Evolutionary conservation across 1,140 invertebrate species (phyloP).

Genomic region (Lutraria rhynchaena): DNA sequence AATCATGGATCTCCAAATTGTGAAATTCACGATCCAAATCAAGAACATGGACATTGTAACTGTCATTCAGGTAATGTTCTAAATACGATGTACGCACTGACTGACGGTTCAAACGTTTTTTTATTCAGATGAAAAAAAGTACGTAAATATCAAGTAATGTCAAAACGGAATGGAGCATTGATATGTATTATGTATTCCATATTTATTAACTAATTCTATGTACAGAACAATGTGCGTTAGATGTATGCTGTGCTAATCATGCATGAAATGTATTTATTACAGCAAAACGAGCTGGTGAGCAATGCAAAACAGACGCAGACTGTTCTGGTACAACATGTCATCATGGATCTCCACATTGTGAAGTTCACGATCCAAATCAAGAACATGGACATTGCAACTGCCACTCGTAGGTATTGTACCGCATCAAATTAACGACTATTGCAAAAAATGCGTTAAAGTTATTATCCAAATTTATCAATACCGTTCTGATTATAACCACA

Average conservation of each 20-base stretch:
- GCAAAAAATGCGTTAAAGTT: too few relatives aligned
- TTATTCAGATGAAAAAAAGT: background rate
- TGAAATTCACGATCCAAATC: conserved; percentile 25
- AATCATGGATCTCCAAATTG: conserved; percentile 30
- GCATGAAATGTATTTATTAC: too few relatives aligned
- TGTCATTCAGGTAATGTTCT: conserved; percentile 7
- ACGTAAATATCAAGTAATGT: background rate
- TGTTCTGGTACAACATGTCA: conserved; percentile 25
- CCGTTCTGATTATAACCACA: too few relatives aligned
- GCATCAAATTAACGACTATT: too few relatives aligned
- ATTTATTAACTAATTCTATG: too few relatives aligned
- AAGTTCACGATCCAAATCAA: conserved; percentile 18
- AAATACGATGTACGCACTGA: background rate
- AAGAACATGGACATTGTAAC: conserved; percentile 21
- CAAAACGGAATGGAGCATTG: background rate
- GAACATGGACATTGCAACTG: conserved; percentile 31
- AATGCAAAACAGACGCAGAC: background rate
- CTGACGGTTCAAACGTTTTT: background rate
- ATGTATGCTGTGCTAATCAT: background rate
- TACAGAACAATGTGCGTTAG: background rate
- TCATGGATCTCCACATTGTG: conserved; percentile 27
- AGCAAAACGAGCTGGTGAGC: too few relatives aligned
- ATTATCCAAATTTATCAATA: too few relatives aligned
- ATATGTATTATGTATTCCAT: background rate
- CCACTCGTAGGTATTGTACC: background rate